Evolutionary conservation across 2,888 invertebrate genomes (phyloP).

Genomic region (Panzeria rudis): DNA sequence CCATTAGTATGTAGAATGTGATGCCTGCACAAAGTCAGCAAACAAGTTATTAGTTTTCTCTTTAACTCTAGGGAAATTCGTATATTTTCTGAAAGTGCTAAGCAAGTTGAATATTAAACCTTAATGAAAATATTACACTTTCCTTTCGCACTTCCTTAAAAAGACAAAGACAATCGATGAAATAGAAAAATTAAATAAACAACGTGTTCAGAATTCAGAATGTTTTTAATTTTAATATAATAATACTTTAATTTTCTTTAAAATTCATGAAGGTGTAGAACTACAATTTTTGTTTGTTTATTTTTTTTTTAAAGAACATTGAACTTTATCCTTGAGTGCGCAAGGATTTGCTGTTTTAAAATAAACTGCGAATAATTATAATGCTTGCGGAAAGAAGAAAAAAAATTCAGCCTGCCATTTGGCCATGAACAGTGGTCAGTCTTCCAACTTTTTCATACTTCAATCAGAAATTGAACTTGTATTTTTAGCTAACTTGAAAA

Average conservation of each 20-base stretch:
- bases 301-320: constrained; percentile 6
- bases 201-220: constrained; percentile 10
- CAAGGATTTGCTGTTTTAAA: constrained; percentile 11
- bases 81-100: too few relatives aligned
- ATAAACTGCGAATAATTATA: constrained; percentile 29
- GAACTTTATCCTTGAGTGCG: constrained; percentile 45
- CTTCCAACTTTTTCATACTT: not conserved
- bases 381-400: not conserved
- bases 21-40: not conserved
- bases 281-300: not conserved
- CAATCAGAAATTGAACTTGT: not conserved
- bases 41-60: not conserved
- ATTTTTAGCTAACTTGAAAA: too few relatives aligned
- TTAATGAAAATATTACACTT: too few relatives aligned
- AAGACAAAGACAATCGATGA: not conserved
- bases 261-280: constrained; percentile 8
- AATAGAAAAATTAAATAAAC: not conserved
- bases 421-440: not conserved
- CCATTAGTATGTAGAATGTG: not conserved
- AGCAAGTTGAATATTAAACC: too few relatives aligned
- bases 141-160: too few relatives aligned
- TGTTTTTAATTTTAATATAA: not conserved
- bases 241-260: not conserved
- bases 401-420: not conserved
- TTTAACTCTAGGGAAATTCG: not conserved